phyloP scores from a whole-genome alignment of 1,140 invertebrate genomes.

The Trichonephila clavipes region DNA sequence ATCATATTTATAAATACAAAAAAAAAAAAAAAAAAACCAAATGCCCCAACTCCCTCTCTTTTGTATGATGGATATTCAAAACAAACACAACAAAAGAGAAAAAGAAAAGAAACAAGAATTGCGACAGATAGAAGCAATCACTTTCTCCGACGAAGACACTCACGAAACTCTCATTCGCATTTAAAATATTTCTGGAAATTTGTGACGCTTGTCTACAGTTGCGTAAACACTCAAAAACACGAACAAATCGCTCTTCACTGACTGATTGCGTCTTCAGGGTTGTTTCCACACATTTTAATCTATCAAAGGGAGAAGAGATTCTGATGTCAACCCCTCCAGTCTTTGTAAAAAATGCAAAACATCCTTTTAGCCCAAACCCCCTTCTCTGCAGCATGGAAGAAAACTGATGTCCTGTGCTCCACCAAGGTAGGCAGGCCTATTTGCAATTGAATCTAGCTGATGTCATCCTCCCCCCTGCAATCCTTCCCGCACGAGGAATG shows the following conservation, averaged over 20 bases:
- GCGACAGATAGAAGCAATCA: constrained; percentile 18
- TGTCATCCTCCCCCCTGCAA: neutral
- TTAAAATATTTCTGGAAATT: constrained; percentile 40
- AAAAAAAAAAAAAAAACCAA: neutral
- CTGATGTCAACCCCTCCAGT: neutral
- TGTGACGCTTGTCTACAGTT: constrained; percentile 40
- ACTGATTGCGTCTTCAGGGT: constrained; percentile 42
- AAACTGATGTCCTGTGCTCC: constrained; percentile 30
- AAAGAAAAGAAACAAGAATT: neutral
- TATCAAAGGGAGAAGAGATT: constrained; percentile 39
- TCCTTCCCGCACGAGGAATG: constrained; percentile 37
- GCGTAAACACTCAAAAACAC: constrained; percentile 24
- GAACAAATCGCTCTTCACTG: constrained; percentile 43
- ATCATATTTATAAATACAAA: neutral
- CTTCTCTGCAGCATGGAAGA: neutral
- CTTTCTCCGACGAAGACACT: neutral
- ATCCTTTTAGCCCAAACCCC: constrained; percentile 23
- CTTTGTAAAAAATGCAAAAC: constrained; percentile 23
- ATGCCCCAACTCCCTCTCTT: neutral
- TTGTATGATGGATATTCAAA: neutral
- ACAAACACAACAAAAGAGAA: neutral
- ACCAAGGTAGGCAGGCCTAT: constrained; percentile 34
- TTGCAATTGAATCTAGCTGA: constrained; percentile 46
- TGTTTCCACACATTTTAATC: constrained; percentile 59
- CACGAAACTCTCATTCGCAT: constrained; percentile 25